Evolutionary conservation across 2,113 vertebrate genomes (phyloP), one percentile per base, ranked within the genome.

Genomic region (Tympanuchus pallidicinctus): DNA sequence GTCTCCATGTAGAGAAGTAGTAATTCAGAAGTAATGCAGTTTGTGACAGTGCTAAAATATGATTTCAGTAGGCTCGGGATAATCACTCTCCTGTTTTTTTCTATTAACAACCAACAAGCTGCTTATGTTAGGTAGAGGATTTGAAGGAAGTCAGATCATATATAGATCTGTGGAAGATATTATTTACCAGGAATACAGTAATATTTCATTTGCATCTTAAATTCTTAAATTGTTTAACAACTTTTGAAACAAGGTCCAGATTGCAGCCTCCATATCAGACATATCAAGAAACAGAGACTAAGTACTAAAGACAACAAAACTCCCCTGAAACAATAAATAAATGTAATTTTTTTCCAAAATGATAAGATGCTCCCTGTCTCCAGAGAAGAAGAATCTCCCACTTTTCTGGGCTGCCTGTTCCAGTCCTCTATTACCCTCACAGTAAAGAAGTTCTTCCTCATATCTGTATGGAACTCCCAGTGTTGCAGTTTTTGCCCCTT

Each of bases 291-390:
- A 86, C 20, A 91, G 48, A 86, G 76, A 30, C 45, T 11, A 88
- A 88, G 86, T 38, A 4, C 3, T 92, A 83, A 94, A 67, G 63
- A 11, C 19, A 75, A 11, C 16, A 94, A 70, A 83, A 6, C 28
- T 92, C 78, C n/a, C 40, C 28, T 25, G 34, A 69, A 34, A 69
- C 19, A 27, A 91, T 45, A 36, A 85, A 16, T 85, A 93, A 96
- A 91, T 79, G 38, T 13, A 56, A 66, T 90, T 95, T 93, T 93
- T 22, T 91, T 89, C 54, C 72, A 80, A 66, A 89, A 79, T 59
- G 15, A 27, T 54, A 84, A 13, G 25, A 92, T 82, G 4, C 10
- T 12, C 4, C 22, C 59, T 87, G 34, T 72, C 45, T 54, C 52
- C 52, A 54, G 52, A 28, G 52, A 30, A 54, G 27, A 27, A 54